Conservation (phyloP, 2,113 vertebrate species). For the Carettochelys insculpta region DNA sequence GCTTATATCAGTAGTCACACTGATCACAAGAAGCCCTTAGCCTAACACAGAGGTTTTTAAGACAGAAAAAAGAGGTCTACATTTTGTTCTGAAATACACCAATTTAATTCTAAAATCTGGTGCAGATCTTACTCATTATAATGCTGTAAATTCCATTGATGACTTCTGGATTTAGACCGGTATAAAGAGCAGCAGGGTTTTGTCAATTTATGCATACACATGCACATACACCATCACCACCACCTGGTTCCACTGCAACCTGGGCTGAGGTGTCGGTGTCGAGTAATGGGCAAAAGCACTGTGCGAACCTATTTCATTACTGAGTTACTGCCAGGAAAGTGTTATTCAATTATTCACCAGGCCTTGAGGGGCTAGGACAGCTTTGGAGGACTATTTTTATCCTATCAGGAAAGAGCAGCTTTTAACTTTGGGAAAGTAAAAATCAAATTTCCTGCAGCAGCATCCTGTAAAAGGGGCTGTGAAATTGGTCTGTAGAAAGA, state of each 20-base stretch:
- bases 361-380: conserved; percentile 46
- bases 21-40: background rate
- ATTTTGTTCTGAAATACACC: conserved; percentile 18
- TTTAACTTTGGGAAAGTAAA: conserved; percentile 19
- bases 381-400: conserved; percentile 67
- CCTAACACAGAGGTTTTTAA: background rate
- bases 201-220: conserved; percentile 31
- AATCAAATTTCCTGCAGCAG: conserved; percentile 16
- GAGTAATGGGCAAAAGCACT: conserved; percentile 44
- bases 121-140: background rate
- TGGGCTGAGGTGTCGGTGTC: conserved; percentile 44
- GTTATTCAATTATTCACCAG: conserved; percentile 74
- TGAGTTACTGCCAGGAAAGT: conserved; percentile 31
- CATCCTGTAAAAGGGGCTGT: conserved; percentile 5
- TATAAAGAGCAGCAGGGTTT: conserved; percentile 30
- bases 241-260: conserved; percentile 35
- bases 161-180: conserved; percentile 11
- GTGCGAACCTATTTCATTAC: conserved; percentile 50
- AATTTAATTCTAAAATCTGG: background rate
- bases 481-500: conserved; percentile 27
- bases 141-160: background rate
- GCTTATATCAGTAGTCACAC: conserved; percentile 25
- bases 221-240: background rate
- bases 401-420: conserved; percentile 11
- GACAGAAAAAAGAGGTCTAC: conserved; percentile 13